These are phyloP conservation scores for Lutjanus argentimaculatus DNA, from an alignment of 2,797 vertebrate species.

Conservation along the genomic window DNA sequence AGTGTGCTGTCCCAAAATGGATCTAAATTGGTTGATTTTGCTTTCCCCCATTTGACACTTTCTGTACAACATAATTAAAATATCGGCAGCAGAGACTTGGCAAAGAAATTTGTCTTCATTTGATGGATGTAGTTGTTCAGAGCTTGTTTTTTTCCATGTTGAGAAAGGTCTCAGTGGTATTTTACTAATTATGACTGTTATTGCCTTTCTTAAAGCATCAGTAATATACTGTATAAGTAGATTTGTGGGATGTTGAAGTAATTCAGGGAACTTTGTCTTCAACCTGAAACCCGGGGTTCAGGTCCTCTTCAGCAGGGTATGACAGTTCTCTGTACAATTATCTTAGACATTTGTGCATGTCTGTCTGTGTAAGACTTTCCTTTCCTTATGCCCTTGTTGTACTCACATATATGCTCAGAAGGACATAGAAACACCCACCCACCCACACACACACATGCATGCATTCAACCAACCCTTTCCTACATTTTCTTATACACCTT, in stretches of 20 bases:
- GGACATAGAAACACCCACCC: neutral
- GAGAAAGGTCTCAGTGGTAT: neutral
- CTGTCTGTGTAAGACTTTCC: neutral
- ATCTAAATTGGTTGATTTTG: neutral
- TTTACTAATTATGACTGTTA: neutral
- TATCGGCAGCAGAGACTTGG: neutral
- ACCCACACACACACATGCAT: neutral
- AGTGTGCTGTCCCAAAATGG: neutral
- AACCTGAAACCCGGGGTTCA: neutral
- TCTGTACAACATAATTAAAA: neutral
- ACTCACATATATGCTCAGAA: neutral
- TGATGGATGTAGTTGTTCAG: neutral
- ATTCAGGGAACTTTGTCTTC: no score
- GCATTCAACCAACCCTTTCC: neutral
- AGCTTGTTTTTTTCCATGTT: neutral
- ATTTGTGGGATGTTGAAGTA: neutral
- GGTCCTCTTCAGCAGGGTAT: neutral
- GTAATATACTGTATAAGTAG: no score
- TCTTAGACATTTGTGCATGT: slow-evolving; percentile 5
- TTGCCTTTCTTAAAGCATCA: neutral
- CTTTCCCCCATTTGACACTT: neutral
- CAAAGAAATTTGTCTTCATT: neutral
- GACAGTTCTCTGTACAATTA: neutral
- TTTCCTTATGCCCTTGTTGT: neutral
- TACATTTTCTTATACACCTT: neutral